A percentile compares a stretch with the other conserved stretches of the same genome.
Evolutionary conservation across 2,113 vertebrate genomes (phyloP).

Genomic region (Hippocampus mohnikei): DNA sequence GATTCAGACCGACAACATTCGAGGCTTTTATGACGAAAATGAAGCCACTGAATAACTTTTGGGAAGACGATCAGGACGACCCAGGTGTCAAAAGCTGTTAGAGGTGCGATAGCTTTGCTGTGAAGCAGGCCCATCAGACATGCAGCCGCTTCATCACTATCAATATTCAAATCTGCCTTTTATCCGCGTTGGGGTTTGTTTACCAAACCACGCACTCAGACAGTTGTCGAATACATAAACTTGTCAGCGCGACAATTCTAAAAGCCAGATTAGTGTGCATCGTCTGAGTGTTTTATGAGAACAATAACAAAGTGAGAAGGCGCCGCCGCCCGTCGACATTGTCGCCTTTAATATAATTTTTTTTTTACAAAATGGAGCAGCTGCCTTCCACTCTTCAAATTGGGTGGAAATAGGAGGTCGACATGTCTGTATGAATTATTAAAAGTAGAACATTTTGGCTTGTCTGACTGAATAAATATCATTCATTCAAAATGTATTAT

Average conservation of each 20-base stretch:
- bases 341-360: background rate
- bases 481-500: background rate
- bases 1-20: constrained; percentile 10
- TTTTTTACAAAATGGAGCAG: constrained; percentile 41
- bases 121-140: constrained; percentile 3
- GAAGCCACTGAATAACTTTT: constrained; percentile 21
- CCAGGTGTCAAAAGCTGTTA: constrained; percentile 19
- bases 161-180: constrained; percentile 16
- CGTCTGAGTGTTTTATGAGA: constrained; percentile 48
- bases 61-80: constrained; percentile 25
- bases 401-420: background rate
- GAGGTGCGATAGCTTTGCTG: constrained; percentile 2
- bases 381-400: constrained; percentile 18
- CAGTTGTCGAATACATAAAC: constrained; percentile 22
- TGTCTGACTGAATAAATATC: background rate
- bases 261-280: constrained; percentile 42
- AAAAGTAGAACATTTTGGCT: background rate
- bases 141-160: constrained; percentile 4
- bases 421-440: constrained; percentile 2
- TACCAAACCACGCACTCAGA: background rate
- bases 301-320: constrained; percentile 30
- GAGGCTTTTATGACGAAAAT: constrained; percentile 11
- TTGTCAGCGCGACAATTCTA: constrained; percentile 41
- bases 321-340: constrained; percentile 11
- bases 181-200: constrained; percentile 4